A percentile compares a stretch with the other conserved stretches of the same genome.
Conservation (phyloP, 2,113 vertebrate genomes). For the Megaceryle maxima region DNA sequence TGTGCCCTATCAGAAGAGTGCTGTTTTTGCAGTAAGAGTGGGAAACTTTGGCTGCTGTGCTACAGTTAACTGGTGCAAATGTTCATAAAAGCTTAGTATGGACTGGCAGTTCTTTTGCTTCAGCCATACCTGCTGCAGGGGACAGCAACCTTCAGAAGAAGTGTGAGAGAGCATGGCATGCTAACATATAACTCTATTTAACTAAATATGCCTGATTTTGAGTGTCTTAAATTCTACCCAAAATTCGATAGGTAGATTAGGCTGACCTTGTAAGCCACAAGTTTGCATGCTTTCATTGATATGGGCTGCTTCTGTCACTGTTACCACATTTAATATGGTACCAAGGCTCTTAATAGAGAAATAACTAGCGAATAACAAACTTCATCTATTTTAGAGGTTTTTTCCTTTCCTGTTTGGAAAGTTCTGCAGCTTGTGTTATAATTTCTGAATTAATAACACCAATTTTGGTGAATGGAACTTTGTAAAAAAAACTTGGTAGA, state of each 20-base stretch:
- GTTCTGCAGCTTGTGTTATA: not conserved
- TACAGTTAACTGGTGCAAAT: not conserved
- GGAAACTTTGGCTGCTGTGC: not conserved
- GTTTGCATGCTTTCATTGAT: not conserved
- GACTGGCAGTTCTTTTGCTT: not conserved
- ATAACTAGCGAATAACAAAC: not conserved
- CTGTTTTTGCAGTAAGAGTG: not conserved
- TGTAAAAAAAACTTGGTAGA: not conserved
- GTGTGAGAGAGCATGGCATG: not conserved
- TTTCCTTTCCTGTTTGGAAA: not conserved
- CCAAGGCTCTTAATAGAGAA: not conserved
- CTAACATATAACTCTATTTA: not conserved
- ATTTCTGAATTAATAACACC: not conserved
- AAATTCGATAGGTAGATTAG: not conserved
- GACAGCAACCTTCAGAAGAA: not conserved
- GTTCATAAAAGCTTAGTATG: not conserved
- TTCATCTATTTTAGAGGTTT: not conserved
- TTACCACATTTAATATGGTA: not conserved
- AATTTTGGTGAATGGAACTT: not conserved
- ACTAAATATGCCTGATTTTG: not conserved
- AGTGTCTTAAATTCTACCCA: not conserved
- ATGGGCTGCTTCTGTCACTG: rapidly evolving
- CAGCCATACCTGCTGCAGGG: not conserved
- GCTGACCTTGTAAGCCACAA: not conserved
- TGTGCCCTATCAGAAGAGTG: not conserved